These are phyloP conservation scores for Sylvilagus bachmani DNA, from an alignment of 2,113 vertebrate species.

Conservation along the genomic window DNA sequence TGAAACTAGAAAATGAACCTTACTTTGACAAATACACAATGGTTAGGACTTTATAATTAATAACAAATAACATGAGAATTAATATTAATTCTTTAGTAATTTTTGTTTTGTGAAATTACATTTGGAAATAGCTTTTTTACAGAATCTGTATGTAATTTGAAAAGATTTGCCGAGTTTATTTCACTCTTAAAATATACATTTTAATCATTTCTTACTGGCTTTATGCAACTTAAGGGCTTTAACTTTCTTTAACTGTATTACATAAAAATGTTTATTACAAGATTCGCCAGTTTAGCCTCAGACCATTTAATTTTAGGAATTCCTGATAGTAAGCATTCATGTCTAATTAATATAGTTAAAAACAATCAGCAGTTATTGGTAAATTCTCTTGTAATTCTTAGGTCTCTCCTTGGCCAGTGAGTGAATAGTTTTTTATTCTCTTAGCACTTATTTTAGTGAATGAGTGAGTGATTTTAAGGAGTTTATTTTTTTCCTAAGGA, in stretches of 20 bases:
- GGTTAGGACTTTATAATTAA: not conserved
- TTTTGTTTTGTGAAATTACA: not conserved
- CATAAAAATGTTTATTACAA: not conserved
- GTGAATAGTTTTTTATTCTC: not conserved
- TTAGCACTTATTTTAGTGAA: not conserved
- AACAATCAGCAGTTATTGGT: constrained; percentile 7
- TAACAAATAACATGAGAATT: constrained; percentile 28
- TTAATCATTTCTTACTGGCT: not conserved
- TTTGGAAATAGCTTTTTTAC: constrained; percentile 23
- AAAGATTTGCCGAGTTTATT: not conserved
- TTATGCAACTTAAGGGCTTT: not conserved
- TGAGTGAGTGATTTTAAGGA: not conserved
- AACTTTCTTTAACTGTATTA: constrained; percentile 9
- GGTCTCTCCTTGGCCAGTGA: not conserved
- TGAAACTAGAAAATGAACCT: constrained; percentile 12
- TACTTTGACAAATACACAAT: constrained; percentile 4
- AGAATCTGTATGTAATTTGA: not conserved
- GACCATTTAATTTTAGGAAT: not conserved
- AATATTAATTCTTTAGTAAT: not conserved
- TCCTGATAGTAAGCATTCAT: not conserved
- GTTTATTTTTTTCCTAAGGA: not conserved
- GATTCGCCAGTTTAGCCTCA: not conserved
- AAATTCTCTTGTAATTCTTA: not conserved
- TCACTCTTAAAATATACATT: constrained; percentile 11
- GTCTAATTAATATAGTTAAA: constrained; percentile 17